Conservation (phyloP, 1,140 invertebrate species). For the Melitaea cinxia region DNA sequence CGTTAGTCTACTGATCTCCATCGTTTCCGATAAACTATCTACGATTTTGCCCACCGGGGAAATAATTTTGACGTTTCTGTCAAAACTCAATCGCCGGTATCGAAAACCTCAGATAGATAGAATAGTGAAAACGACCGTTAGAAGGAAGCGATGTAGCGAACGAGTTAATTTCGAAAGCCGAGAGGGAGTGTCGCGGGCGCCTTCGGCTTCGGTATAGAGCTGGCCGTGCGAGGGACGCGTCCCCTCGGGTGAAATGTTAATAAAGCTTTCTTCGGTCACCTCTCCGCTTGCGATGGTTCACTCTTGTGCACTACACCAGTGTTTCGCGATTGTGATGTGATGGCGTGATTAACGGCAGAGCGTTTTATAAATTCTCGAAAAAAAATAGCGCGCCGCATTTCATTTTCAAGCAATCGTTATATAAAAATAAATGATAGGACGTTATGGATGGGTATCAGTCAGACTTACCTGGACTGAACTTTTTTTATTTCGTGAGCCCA, state of each 20-base stretch:
- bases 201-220: constrained; percentile 78
- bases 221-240: constrained; percentile 40
- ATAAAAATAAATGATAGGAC: neutral
- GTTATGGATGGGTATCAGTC: neutral
- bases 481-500: neutral
- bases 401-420: neutral
- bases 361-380: neutral
- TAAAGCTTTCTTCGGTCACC: constrained; percentile 58
- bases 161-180: constrained; percentile 45
- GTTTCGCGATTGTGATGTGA: constrained; percentile 23
- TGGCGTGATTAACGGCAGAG: constrained; percentile 13
- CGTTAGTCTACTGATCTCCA: constrained; percentile 54
- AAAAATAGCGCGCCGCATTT: neutral
- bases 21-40: neutral
- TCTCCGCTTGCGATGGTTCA: constrained; percentile 52
- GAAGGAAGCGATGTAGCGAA: constrained; percentile 52
- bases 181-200: constrained; percentile 66
- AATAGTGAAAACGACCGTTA: constrained; percentile 35
- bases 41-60: neutral
- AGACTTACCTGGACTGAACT: neutral
- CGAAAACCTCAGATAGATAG: too few species aligned
- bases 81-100: neutral
- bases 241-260: constrained; percentile 44
- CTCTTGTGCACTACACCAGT: constrained; percentile 51
- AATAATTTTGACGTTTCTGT: neutral